A percentile compares a stretch with the other conserved stretches of the same genome.
Evolutionary conservation across 2,888 invertebrate genomes (phyloP).

Genomic region (Rhyacophila evoluta): DNA sequence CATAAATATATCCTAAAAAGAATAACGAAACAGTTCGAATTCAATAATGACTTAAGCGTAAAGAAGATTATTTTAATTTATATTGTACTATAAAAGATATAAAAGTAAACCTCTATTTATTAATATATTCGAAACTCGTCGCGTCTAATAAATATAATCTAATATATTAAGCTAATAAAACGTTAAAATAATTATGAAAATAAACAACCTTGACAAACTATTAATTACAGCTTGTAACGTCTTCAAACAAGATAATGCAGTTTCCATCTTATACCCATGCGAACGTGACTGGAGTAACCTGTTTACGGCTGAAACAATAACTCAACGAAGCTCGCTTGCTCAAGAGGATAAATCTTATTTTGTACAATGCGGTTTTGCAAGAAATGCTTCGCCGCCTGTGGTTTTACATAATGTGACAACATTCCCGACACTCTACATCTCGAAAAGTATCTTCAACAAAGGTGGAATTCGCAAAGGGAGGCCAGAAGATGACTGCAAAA

Average conservation of each 20-base stretch:
- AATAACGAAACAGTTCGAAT: no score
- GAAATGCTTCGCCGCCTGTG: background rate
- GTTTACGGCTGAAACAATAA: background rate
- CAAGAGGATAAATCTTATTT: background rate
- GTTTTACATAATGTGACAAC: conserved; percentile 4
- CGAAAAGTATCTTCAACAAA: background rate
- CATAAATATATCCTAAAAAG: no score
- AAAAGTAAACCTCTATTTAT: no score
- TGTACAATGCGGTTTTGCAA: background rate
- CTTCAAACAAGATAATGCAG: background rate
- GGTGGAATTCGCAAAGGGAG: background rate
- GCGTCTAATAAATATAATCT: no score
- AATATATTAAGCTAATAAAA: no score
- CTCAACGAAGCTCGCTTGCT: background rate
- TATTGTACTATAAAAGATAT: no score
- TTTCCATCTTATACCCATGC: background rate
- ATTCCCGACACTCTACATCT: background rate
- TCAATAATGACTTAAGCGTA: no score
- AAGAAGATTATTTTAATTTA: no score
- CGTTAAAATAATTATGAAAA: no score
- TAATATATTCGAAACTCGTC: no score
- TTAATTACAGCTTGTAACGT: background rate
- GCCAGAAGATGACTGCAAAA: no score
- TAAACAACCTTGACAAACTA: no score
- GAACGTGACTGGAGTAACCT: background rate